These are phyloP conservation scores for Garra rufa DNA, from an alignment of 2,113 vertebrate species.

Conservation along the genomic window DNA sequence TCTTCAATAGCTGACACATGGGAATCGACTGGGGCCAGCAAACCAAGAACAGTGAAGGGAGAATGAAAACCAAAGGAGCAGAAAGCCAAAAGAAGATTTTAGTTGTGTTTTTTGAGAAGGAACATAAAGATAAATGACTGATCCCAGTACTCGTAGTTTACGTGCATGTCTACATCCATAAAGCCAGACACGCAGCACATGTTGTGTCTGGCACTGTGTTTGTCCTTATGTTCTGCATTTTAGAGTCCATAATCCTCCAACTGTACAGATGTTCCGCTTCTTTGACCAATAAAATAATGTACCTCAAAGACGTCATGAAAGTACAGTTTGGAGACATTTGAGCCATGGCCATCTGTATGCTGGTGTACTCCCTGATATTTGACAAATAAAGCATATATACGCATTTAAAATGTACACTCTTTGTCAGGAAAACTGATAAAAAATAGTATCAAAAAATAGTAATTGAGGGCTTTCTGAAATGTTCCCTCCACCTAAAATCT, in stretches of 20 bases:
- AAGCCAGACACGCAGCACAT: neutral
- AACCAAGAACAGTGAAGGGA: neutral
- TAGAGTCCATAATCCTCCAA: neutral
- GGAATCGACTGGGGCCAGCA: neutral
- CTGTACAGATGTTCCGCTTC: neutral
- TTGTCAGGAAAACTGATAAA: neutral
- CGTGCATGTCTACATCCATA: neutral
- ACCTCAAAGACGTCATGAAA: neutral
- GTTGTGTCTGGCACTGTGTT: neutral
- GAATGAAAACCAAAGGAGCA: constrained; percentile 7
- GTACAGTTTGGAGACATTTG: neutral
- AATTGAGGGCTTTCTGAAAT: neutral
- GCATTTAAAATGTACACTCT: neutral
- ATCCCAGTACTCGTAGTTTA: constrained; percentile 3
- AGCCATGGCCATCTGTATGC: neutral
- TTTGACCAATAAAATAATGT: neutral
- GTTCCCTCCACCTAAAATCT: neutral
- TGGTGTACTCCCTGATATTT: neutral
- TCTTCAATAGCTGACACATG: constrained; percentile 25
- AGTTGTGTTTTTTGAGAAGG: neutral
- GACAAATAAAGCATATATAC: neutral
- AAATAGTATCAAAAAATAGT: no score
- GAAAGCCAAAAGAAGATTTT: constrained; percentile 7
- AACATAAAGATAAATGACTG: constrained; percentile 1
- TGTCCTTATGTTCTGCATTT: neutral